Evolutionary conservation across 2,888 invertebrate genomes (phyloP).

Genomic region (Dorcus parallelipipedus): DNA sequence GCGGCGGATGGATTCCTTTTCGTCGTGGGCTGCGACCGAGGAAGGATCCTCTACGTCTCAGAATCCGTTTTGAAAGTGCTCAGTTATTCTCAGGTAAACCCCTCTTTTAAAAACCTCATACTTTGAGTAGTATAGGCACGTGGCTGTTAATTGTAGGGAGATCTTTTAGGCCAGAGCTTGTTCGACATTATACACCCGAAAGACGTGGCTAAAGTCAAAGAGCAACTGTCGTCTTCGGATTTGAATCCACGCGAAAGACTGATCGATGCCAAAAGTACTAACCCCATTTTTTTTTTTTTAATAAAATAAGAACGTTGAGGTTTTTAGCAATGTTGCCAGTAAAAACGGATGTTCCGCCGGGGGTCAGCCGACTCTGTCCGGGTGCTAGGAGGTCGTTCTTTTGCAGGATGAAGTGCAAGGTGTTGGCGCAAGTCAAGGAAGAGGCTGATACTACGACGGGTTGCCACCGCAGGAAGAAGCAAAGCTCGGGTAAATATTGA

Average conservation of each 20-base stretch:
- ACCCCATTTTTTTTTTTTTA: not conserved
- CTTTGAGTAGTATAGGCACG: not conserved
- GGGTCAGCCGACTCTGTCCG: constrained; percentile 72
- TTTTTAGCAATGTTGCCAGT: constrained; percentile 83
- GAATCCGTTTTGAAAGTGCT: constrained; percentile 80
- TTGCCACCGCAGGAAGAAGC: constrained; percentile 65
- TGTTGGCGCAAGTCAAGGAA: constrained; percentile 64
- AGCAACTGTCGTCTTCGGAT: constrained; percentile 88
- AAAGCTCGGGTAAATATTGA: constrained; percentile 47
- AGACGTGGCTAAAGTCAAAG: constrained; percentile 92
- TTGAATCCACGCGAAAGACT: constrained; percentile 82
- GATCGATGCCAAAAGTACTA: constrained; percentile 85
- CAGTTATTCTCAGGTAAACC: constrained; percentile 73
- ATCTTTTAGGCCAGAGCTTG: constrained; percentile 86
- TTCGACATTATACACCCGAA: constrained; percentile 94
- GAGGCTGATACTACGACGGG: constrained; percentile 64
- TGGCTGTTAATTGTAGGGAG: constrained; percentile 56
- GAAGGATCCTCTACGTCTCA: constrained; percentile 84
- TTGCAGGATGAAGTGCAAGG: constrained; percentile 86
- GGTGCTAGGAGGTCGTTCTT: constrained; percentile 91
- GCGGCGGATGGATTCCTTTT: constrained; percentile 88
- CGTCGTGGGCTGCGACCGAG: constrained; percentile 90
- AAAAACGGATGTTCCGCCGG: constrained; percentile 77
- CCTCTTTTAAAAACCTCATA: not conserved
- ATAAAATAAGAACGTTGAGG: not conserved